A percentile compares a stretch with the other conserved stretches of the same genome.
Evolutionary conservation across 2,888 invertebrate species (phyloP).

Genomic region (Bruchidius siliquastri): DNA sequence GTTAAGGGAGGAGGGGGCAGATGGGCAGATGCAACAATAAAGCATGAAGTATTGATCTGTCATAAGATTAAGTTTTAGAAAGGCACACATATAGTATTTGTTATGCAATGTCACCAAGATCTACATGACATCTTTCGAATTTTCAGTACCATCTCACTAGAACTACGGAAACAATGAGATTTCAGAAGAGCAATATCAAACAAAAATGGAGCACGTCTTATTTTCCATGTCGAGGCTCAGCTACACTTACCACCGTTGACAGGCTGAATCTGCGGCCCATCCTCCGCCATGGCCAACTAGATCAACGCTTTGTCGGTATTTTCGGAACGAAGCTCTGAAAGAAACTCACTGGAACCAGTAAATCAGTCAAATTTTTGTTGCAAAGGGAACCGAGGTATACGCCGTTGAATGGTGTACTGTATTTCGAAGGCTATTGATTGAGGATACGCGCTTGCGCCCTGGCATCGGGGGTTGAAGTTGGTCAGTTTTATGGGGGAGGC

Average conservation of each 20-base stretch:
- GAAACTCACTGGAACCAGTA: background rate
- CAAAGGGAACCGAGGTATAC: background rate
- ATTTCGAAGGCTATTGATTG: background rate
- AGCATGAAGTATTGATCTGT: background rate
- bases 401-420: background rate
- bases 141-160: background rate
- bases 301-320: background rate
- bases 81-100: background rate
- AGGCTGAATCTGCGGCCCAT: background rate
- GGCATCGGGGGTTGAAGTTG: background rate
- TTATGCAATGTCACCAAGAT: background rate
- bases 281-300: background rate
- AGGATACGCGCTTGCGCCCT: background rate
- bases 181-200: background rate
- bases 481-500: background rate
- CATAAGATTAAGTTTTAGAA: background rate
- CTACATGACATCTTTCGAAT: background rate
- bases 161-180: background rate
- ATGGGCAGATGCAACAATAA: background rate
- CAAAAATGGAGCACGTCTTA: conserved; percentile 2
- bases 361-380: background rate
- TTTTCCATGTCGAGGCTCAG: background rate
- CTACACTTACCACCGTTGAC: background rate
- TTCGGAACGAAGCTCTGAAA: background rate
- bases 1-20: background rate